Evolutionary conservation across 2,797 vertebrate genomes (phyloP).

Genomic region (Dallia pectoralis): DNA sequence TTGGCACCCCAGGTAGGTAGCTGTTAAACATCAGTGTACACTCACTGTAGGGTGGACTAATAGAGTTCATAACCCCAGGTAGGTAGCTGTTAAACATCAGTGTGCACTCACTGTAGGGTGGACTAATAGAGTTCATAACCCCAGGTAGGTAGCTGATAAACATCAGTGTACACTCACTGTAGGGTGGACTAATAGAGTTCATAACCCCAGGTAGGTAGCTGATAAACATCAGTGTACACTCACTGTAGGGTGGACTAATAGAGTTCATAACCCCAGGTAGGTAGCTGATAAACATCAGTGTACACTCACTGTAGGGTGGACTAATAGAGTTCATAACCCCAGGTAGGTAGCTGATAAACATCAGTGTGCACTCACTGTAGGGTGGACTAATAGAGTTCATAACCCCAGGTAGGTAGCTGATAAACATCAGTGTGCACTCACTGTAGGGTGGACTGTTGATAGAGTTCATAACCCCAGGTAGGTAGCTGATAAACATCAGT

Average conservation of each 20-base stretch:
- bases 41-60: neutral
- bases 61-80: too few relatives aligned
- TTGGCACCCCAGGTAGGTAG: slow-evolving; percentile 92
- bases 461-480: too few relatives aligned
- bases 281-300: neutral
- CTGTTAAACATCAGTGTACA: neutral
- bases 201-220: too few relatives aligned
- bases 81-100: neutral
- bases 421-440: too few relatives aligned
- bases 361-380: neutral
- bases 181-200: neutral
- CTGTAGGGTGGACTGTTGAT: neutral
- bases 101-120: neutral
- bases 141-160: too few relatives aligned
- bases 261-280: too few relatives aligned
- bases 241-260: neutral
- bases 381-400: too few relatives aligned
- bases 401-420: too few relatives aligned
- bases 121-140: too few relatives aligned
- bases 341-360: slow-evolving; percentile 74
- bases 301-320: neutral
- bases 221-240: too few relatives aligned
- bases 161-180: neutral
- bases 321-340: slow-evolving; percentile 70
- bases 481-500: neutral